A percentile compares a stretch with the other conserved stretches of the same genome.
Conservation (phyloP, 2,797 vertebrate genomes). For the Liparis tanakae region DNA sequence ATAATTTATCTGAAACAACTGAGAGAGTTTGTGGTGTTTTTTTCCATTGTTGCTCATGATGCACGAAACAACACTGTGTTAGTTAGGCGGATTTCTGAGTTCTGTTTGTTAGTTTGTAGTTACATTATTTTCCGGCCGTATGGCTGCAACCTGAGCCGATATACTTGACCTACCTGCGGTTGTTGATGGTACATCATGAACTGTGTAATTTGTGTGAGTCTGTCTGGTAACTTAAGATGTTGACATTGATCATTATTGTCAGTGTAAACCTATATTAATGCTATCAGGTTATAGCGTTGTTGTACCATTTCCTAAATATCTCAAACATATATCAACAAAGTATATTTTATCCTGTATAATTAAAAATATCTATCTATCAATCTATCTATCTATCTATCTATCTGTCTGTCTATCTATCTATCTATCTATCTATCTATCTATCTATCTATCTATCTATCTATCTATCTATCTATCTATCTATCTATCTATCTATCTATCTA, state of each 20-base stretch:
- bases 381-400: constrained; percentile 4
- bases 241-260: background rate
- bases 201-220: constrained; percentile 2
- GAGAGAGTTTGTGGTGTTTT: background rate
- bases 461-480: constrained; percentile 25
- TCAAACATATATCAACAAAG: background rate
- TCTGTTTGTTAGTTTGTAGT: background rate
- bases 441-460: constrained; percentile 6
- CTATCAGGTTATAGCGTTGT: background rate
- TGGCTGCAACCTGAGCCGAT: background rate
- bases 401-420: constrained; percentile 12
- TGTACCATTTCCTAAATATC: background rate
- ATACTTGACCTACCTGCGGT: background rate
- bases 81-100: background rate
- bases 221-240: background rate
- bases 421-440: background rate
- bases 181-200: background rate
- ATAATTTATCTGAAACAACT: background rate
- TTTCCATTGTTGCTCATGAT: background rate
- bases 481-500: constrained; percentile 3
- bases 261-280: background rate
- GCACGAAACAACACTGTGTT: background rate
- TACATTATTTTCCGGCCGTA: background rate
- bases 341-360: background rate
- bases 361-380: constrained; percentile 23